Percentiles rank a stretch among this genome's conserved stretches.
These are phyloP conservation scores for Cephus pulcher DNA, from an alignment of 2,888 invertebrate species.

Conservation along the genomic window DNA sequence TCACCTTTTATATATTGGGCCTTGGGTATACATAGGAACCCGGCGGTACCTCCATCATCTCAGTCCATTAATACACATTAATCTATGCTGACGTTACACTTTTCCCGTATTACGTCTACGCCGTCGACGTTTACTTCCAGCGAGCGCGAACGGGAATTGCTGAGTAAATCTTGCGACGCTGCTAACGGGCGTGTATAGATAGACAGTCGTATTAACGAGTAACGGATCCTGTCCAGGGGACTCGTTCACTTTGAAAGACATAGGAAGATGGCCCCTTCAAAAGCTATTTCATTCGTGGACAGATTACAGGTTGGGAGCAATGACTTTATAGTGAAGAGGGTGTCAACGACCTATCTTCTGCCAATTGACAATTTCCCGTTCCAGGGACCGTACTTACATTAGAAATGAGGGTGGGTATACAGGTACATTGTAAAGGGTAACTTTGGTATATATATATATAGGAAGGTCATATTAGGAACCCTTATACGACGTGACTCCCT, in stretches of 20 bases:
- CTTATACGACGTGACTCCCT: not conserved
- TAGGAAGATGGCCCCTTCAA: not conserved
- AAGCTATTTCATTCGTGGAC: not conserved
- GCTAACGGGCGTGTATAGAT: not conserved
- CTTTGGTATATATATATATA: too few species aligned
- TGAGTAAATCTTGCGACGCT: not conserved
- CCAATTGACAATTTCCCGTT: not conserved
- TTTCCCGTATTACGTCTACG: slow-evolving; percentile 37
- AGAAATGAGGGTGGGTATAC: not conserved
- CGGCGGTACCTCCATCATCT: not conserved
- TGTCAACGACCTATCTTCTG: not conserved
- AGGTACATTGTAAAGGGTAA: not conserved
- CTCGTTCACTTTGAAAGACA: not conserved
- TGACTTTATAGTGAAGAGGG: not conserved
- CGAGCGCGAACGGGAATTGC: not conserved
- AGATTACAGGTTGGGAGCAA: not conserved
- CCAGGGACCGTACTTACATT: not conserved
- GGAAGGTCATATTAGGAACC: not conserved
- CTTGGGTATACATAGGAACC: not conserved
- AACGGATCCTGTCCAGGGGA: not conserved
- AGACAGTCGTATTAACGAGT: not conserved
- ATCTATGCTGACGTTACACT: slow-evolving; percentile 44
- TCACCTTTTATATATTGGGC: not conserved
- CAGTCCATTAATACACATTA: slow-evolving; percentile 28
- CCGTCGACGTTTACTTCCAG: slow-evolving; percentile 27